Base-by-base conservation (phyloP, 2,113 vertebrate genomes). In the Percopsis transmontana region DNA sequence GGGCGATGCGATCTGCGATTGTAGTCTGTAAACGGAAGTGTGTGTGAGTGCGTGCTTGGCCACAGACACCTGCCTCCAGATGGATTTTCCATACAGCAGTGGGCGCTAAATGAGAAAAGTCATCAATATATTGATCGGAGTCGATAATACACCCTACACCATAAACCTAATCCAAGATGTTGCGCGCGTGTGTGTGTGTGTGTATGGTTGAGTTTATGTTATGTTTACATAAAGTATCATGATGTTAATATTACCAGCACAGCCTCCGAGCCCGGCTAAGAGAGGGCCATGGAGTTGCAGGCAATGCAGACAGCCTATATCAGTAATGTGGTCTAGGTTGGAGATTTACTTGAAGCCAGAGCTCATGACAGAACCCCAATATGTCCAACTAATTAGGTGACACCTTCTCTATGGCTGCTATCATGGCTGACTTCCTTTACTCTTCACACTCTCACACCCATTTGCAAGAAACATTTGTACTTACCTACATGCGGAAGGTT, bases 61-160 rank as follows among this genome's bases (percentile, higher is more conserved):
- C 72, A 57, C 71, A 53, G 78, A 62, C 58, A 80, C 62, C 59
- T 23, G 18, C 77, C 56, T 62, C 18, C 67, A 77, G 61, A 85
- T 85, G 79, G 68, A 83, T 87, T 84, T 83, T 63, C 76, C 70
- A 72, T 77, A 66, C 13, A 56, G 64, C 57, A 6, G 39, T 20
- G 33, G 76, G 80, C 62, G 20, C 72, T 48, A 72, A 70, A 68
- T 77, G n/a, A 45, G 90, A 92, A 79, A 76, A 83, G 70, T 75
- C 74, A 82, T 84, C 66, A 77, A 81, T 77, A 72, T 84, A 85
- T 83, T 84, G 86, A 87, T 86, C 27, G 2, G 23, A 65, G 21
- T 76, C 74, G 76, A 84, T 84, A 74, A 85, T 64, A 65, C 72
- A 67, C 74, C 53, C 68, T 53, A 82, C 59, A 70, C 54, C 62